These are phyloP conservation scores for Lophochroa leadbeateri DNA, from an alignment of 2,113 vertebrate genomes.

Conservation along the genomic window DNA sequence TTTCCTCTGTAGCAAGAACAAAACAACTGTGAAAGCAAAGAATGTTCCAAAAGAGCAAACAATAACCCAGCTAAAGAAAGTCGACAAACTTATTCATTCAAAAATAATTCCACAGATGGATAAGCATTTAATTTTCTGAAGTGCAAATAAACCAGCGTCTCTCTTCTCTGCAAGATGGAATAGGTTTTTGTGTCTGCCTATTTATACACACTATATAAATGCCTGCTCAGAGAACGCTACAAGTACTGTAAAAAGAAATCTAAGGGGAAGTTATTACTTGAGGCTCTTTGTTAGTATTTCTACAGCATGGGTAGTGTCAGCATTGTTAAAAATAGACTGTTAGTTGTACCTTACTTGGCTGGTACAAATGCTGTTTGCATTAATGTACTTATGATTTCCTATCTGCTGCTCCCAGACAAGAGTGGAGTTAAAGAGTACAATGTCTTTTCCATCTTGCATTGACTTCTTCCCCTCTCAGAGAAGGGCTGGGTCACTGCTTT, in stretches of 20 bases:
- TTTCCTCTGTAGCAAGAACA: conserved; percentile 8
- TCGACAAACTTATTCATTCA: conserved; percentile 19
- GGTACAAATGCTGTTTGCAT: neutral
- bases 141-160: conserved; percentile 6
- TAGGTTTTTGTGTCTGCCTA: conserved; percentile 3
- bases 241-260: neutral
- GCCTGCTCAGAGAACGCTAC: neutral
- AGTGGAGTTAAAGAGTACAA: neutral
- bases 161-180: neutral
- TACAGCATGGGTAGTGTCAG: neutral
- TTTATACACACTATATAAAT: conserved; percentile 25
- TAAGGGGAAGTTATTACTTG: conserved; percentile 28
- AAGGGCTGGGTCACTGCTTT: neutral
- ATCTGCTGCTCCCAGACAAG: neutral
- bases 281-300: conserved; percentile 3
- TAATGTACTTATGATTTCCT: neutral
- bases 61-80: neutral
- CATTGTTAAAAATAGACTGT: conserved; percentile 1
- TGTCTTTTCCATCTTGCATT: neutral
- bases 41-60: neutral
- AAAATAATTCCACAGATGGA: conserved; percentile 48
- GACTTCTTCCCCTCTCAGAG: neutral
- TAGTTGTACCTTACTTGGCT: neutral
- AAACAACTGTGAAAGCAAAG: conserved; percentile 15
- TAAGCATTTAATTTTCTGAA: conserved; percentile 30